These are phyloP conservation scores for Amblyopsis hoosieri DNA, from an alignment of 2,797 vertebrate genomes.

Conservation along the genomic window DNA sequence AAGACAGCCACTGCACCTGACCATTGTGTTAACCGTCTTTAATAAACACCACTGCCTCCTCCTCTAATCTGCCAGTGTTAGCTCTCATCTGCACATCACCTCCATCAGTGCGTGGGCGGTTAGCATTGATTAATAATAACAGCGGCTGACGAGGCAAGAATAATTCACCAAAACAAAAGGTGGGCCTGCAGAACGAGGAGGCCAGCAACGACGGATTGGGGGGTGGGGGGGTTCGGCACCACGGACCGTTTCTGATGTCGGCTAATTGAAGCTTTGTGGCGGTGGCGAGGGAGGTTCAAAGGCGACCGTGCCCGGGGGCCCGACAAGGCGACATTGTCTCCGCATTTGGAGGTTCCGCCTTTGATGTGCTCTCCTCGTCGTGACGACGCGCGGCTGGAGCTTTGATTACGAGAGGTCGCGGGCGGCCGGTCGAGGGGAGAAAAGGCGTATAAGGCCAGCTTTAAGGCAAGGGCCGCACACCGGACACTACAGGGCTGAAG, in stretches of 20 bases:
- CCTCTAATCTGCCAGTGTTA: conserved; percentile 65
- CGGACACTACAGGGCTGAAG: conserved; percentile 22
- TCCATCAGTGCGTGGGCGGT: conserved; percentile 55
- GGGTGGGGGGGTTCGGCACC: conserved; percentile 27
- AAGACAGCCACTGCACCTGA: conserved; percentile 9
- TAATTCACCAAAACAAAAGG: conserved; percentile 63
- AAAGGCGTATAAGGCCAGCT: background rate
- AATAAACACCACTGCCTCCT: conserved; percentile 15
- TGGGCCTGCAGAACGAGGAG: conserved; percentile 39
- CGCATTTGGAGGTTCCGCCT: conserved; percentile 78
- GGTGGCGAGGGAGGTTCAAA: conserved; percentile 86
- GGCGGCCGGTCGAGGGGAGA: conserved; percentile 37
- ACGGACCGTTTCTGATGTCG: conserved; percentile 77
- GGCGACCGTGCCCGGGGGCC: conserved; percentile 65
- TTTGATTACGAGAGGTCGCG: conserved; percentile 73
- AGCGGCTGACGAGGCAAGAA: conserved; percentile 63
- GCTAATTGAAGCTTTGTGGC: conserved; percentile 88
- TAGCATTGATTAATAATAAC: conserved; percentile 72
- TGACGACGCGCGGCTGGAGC: conserved; percentile 77
- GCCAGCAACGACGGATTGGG: conserved; percentile 20
- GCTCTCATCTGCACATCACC: conserved; percentile 61
- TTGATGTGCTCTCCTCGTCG: conserved; percentile 86
- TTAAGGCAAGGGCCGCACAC: conserved; percentile 19
- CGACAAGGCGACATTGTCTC: conserved; percentile 75
- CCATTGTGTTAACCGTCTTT: conserved; percentile 11